Evolutionary conservation across 1,140 invertebrate genomes (phyloP), one percentile per base, ranked within the genome.

Genomic region (Diorhabda sublineata): DNA sequence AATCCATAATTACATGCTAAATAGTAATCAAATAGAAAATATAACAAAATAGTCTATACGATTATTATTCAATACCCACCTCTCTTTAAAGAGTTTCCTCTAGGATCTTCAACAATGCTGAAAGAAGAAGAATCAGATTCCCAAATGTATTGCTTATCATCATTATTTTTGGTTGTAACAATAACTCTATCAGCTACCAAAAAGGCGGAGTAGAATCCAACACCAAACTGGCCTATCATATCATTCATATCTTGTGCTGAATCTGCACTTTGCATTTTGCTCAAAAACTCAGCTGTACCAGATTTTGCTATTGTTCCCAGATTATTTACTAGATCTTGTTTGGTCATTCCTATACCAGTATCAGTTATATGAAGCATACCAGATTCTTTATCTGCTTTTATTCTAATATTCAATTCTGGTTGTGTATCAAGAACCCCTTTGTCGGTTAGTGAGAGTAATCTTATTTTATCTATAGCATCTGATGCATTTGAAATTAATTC

Each of bases 251-350:
- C 90, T 72, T 88, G 83, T 42, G 81, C n/a, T 3, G 81, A 76
- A 5, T 84, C 82, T 3, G 84, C 83, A 64, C 96, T 94, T 78
- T 95, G 91, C 85, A 99, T 91, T 83, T 98, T 98, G 11, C 90
- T 88, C 42, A 99, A 85, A 84, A 99, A 99, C 81, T 99, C 98
- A 4, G 96, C 96, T 0, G 98, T 99, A 69, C 98, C 98, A 7
- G 98, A 99, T 81, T 98, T 99, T 11, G 98, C 98, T 74, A 99
- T 99, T 26, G 98, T 99, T 73, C 98, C 98, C 57, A 99, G 85
- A 84, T 99, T 99, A 71, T 94, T 96, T 44, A 99, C 88, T 3
- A 99, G 83, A 80, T 99, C 98, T 68, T 90, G 83, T 78, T 95
- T 94, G 0, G 97, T 99, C 98, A 99, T 99, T 72, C 97, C 98